Evolutionary conservation across 2,797 vertebrate species (phyloP), one percentile per base, ranked within the genome.

Genomic region (Alectoris magna): DNA sequence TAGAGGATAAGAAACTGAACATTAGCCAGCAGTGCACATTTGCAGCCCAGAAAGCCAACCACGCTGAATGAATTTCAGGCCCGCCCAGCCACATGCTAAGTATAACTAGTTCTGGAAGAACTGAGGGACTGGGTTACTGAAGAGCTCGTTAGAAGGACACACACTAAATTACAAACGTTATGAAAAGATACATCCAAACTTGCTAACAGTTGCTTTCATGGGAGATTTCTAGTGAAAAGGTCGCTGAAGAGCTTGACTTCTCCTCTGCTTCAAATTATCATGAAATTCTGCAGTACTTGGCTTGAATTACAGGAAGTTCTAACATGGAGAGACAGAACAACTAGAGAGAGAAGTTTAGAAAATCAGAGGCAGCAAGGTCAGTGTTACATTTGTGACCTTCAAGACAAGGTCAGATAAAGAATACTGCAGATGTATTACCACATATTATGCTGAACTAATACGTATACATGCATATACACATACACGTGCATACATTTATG

Each of bases 151-250:
- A 90, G 70, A 84, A 94, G 48, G 31, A 31, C 68, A 94, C 80
- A 87, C 16, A 31, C 8, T 26, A 24, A 72, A 92, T 26, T 60
- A 39, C 39, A 73, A 87, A 95, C 74, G 70, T 96, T 79, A 86
- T 85, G 53, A 71, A 92, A 93, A 95, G 92, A 91, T 60, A 83
- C 29, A 88, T 86, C 38, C 74, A 78, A 94, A 91, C 51, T 95
- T 92, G 41, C 71, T 87, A 94, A 84, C 36, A 56, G 77, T 85
- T 80, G 16, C 41, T 88, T 96, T 95, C 87, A 84, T 72, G 80
- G 92, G 87, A 87, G 84, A 43, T 87, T 94, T 86, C 39, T 36
- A 87, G 29, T 94, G 91, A 93, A 96, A 97, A 97, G 91, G 91
- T 96, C 93, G 82, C 59, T 77, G 88, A 96, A 92, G 69, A 77